Percentiles rank a stretch among this genome's conserved stretches.
These are phyloP conservation scores for Hyalella azteca DNA, from an alignment of 2,888 invertebrate genomes.

Conservation along the genomic window DNA sequence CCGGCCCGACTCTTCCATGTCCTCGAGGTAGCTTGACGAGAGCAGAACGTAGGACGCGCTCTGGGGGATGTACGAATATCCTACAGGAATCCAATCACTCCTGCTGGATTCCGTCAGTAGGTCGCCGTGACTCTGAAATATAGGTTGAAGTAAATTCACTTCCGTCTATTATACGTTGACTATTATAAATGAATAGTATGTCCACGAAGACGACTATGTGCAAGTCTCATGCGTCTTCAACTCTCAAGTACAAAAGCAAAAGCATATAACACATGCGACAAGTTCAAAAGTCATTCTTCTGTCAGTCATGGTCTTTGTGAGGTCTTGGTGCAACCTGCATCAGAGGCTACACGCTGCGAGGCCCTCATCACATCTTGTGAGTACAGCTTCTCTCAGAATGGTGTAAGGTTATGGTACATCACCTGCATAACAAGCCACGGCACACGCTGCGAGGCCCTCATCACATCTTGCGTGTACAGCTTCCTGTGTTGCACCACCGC, in stretches of 20 bases:
- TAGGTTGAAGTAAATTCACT: too few relatives aligned
- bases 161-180: too few relatives aligned
- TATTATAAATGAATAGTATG: too few relatives aligned
- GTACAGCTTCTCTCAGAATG: conserved; percentile 21
- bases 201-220: too few relatives aligned
- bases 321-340: too few relatives aligned
- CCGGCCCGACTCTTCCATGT: background rate
- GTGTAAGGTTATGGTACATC: background rate
- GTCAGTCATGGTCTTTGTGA: too few relatives aligned
- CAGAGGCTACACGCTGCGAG: background rate
- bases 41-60: background rate
- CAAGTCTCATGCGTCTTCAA: too few relatives aligned
- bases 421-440: conserved; percentile 35
- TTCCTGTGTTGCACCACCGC: background rate
- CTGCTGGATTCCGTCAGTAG: background rate
- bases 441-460: background rate
- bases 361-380: conserved; percentile 1
- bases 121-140: conserved; percentile 1
- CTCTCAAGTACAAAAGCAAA: too few relatives aligned
- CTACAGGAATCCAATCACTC: background rate
- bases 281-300: too few relatives aligned
- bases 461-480: conserved; percentile 10
- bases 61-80: background rate
- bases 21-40: background rate
- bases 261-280: too few relatives aligned